These are phyloP conservation scores for Coleophora flavipennella DNA, from an alignment of 2,888 invertebrate genomes.

Conservation along the genomic window DNA sequence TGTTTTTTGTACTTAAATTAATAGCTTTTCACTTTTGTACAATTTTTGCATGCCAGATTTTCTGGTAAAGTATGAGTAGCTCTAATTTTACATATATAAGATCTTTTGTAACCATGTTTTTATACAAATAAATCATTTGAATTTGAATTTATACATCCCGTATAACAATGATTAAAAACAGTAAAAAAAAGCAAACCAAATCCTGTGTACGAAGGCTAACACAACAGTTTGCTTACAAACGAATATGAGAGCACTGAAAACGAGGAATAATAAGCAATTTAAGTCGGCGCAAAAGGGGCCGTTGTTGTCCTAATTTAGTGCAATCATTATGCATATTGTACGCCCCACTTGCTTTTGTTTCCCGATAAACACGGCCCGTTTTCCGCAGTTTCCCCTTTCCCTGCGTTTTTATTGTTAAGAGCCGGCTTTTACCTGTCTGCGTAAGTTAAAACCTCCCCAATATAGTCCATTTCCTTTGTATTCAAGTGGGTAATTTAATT, in stretches of 20 bases:
- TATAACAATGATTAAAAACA: too few species aligned
- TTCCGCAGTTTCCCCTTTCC: constrained; percentile 45
- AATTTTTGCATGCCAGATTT: too few species aligned
- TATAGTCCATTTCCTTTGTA: too few species aligned
- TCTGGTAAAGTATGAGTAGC: too few species aligned
- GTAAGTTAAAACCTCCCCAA: constrained; percentile 27
- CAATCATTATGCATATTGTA: constrained; percentile 67
- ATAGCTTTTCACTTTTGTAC: too few species aligned
- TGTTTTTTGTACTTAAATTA: too few species aligned
- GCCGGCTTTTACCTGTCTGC: constrained; percentile 42
- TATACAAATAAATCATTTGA: too few species aligned
- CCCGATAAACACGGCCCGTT: constrained; percentile 58
- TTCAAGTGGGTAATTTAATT: too few species aligned
- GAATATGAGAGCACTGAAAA: constrained; percentile 29
- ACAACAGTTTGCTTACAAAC: constrained; percentile 5
- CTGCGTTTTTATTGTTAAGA: constrained; percentile 58
- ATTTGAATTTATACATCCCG: too few species aligned
- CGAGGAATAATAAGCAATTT: constrained; percentile 53
- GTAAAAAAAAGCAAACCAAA: too few species aligned
- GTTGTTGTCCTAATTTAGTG: constrained; percentile 57
- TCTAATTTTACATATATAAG: too few species aligned
- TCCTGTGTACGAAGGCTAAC: background rate
- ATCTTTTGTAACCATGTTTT: too few species aligned
- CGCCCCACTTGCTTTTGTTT: constrained; percentile 56
- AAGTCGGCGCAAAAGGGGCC: constrained; percentile 44